Percentiles rank a stretch among this genome's conserved stretches.
phyloP scores from a whole-genome alignment of 2,888 invertebrate species.

The Hyalella azteca region DNA sequence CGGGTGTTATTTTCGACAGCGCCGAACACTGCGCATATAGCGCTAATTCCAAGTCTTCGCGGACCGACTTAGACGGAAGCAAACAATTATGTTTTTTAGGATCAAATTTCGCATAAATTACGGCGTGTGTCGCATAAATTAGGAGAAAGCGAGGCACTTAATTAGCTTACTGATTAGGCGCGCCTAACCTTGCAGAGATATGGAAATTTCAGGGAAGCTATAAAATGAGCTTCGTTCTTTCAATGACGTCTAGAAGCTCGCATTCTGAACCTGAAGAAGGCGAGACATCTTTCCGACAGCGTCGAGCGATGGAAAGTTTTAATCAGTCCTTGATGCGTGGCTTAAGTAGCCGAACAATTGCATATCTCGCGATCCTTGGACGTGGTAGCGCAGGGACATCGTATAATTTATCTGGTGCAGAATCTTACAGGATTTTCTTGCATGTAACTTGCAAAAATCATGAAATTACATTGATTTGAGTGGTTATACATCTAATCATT shows the following conservation, averaged over 20 bases:
- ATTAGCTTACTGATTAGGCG: conserved; percentile 32
- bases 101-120: conserved; percentile 26
- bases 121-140: conserved; percentile 27
- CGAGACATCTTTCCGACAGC: not conserved
- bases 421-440: too few species aligned
- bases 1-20: too few species aligned
- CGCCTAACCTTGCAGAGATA: conserved; percentile 8
- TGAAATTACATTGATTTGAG: too few species aligned
- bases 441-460: too few species aligned
- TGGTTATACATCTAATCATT: too few species aligned
- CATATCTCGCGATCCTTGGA: too few species aligned
- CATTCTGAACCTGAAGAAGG: not conserved
- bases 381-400: too few species aligned
- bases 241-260: not conserved
- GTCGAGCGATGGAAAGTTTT: not conserved
- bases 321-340: too few species aligned
- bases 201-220: conserved; percentile 15
- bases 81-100: conserved; percentile 30
- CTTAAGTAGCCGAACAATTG: too few species aligned
- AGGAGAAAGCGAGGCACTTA: conserved; percentile 25
- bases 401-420: too few species aligned
- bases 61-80: conserved; percentile 23
- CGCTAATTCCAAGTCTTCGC: conserved; percentile 16
- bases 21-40: too few species aligned
- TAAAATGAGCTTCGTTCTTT: not conserved